phyloP scores from a whole-genome alignment of 2,888 invertebrate species.

The Agonopterix alstromeriana region DNA sequence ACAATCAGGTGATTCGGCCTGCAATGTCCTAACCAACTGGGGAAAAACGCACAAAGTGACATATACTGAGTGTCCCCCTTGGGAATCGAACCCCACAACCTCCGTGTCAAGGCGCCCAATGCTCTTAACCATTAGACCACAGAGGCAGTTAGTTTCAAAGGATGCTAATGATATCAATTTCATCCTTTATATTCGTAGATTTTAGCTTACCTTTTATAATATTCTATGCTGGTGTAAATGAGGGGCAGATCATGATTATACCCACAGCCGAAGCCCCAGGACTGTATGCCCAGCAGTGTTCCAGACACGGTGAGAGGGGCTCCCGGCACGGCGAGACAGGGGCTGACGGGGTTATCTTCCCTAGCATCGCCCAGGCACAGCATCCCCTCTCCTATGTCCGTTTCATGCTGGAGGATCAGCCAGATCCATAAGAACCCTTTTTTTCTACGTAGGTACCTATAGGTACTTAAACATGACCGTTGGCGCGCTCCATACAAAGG shows the following conservation, averaged over 20 bases:
- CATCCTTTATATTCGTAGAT: no score
- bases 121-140: no score
- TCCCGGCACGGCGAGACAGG: constrained; percentile 56
- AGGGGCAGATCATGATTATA: constrained; percentile 49
- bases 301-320: constrained; percentile 46
- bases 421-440: background rate
- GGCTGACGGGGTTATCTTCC: constrained; percentile 23
- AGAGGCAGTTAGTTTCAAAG: constrained; percentile 4
- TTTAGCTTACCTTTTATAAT: constrained; percentile 33
- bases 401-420: background rate
- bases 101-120: no score
- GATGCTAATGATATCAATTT: no score
- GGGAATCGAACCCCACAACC: no score
- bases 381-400: constrained; percentile 24
- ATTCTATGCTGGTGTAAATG: constrained; percentile 37
- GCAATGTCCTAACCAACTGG: no score
- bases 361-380: constrained; percentile 46
- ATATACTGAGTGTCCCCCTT: no score
- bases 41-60: no score
- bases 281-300: constrained; percentile 39
- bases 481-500: no score
- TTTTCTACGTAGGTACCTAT: background rate
- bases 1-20: no score
- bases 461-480: no score
- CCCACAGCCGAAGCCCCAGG: constrained; percentile 64